Conservation (phyloP, 1,140 invertebrate species). For the Hypothenemus hampei region DNA sequence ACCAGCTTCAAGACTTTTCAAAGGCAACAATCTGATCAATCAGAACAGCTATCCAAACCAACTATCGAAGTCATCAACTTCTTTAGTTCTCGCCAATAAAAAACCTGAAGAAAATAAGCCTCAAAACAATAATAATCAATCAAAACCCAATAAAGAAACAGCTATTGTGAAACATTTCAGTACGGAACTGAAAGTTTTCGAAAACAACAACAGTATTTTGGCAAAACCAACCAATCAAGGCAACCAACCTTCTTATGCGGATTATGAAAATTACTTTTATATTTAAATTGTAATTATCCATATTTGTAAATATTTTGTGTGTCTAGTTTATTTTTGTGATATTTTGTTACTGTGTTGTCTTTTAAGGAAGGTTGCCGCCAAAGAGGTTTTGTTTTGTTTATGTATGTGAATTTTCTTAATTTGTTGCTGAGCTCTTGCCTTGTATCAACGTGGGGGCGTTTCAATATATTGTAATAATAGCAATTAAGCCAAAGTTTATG, state of each 20-base stretch:
- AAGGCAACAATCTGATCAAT: constrained; percentile 17
- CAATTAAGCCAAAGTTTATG: too few relatives aligned
- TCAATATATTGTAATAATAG: too few relatives aligned
- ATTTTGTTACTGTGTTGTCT: constrained; percentile 5
- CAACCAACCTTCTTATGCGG: constrained; percentile 47
- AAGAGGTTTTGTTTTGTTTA: too few relatives aligned
- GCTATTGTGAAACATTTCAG: constrained; percentile 30
- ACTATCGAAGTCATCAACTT: constrained; percentile 36
- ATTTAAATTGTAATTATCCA: too few relatives aligned
- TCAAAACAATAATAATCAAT: constrained; percentile 32
- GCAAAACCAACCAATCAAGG: constrained; percentile 44
- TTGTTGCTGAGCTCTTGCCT: too few relatives aligned
- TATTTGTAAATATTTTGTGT: constrained; percentile 17
- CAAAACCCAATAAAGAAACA: constrained; percentile 35
- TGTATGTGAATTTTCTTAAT: too few relatives aligned
- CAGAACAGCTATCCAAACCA: constrained; percentile 18
- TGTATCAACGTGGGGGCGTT: too few relatives aligned
- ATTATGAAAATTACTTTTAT: constrained; percentile 60
- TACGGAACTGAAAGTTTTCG: constrained; percentile 38
- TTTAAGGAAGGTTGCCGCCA: constrained; percentile 3
- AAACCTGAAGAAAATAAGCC: constrained; percentile 26
- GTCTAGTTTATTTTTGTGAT: constrained; percentile 22
- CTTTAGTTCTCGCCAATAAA: constrained; percentile 31
- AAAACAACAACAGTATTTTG: constrained; percentile 45
- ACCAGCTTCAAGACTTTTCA: constrained; percentile 31